Base-by-base conservation (phyloP, 2,797 vertebrate species). In the Streptopelia turtur region DNA sequence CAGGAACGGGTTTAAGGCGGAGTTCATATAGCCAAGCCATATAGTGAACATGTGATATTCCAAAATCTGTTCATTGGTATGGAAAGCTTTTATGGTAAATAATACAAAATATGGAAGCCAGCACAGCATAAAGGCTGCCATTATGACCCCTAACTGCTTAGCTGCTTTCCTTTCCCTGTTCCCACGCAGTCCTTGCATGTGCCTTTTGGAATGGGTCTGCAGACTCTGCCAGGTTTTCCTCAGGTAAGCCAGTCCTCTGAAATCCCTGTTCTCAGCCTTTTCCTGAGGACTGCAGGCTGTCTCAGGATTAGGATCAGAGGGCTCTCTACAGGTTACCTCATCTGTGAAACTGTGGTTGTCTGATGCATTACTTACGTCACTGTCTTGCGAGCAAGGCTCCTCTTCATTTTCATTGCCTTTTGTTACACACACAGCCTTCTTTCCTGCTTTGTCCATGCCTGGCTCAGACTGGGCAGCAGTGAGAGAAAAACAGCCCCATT, bases 11-110 rank as follows among this genome's bases (percentile, higher is more conserved):
- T 99, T 99, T 35, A 99, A 94, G 3, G 99, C 99, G 66, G 99
- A 99, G 97, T 99, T 99, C 82, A 99, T 97, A 88, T 99, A 99
- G 45, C 99, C 99, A 1, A 99, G 98, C 99, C 99, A 99, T 93
- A 99, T 99, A 31, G 99, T 99, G 96, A 98, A 98, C 98, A 98
- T 99, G 93, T 99, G 99, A 31, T 99, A 97, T 3, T 97, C 94
- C 0, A 28, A 65, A 49, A 99, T 98, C 57, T 97, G 98, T 16
- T 98, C 96, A 10, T 98, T 99, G 49, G 95, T 96, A 56, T 98
- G 99, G 97, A 99, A 98, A 2, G 99, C 99, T 94, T 98, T 98
- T 79, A 99, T 98, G 98, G 99, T 98, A 92, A 99, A 99, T 25
- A 98, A 97, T 57, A 99, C 98, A 72, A 99, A 99, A 97, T 99